These are phyloP conservation scores for Pterostichus madidus DNA, from an alignment of 2,888 invertebrate genomes.

Conservation along the genomic window DNA sequence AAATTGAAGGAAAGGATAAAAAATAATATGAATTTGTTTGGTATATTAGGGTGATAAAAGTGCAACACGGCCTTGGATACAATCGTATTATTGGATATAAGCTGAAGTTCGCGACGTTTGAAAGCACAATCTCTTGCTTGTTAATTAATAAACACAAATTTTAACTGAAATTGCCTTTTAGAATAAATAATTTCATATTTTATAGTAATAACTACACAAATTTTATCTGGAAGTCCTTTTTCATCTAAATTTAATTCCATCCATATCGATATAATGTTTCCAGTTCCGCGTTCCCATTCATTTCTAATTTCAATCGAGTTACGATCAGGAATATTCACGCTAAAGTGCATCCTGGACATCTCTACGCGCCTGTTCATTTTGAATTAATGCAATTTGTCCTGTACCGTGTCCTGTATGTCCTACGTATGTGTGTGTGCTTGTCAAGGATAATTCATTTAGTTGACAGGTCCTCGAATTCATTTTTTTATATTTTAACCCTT, in stretches of 20 bases:
- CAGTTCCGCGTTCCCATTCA: background rate
- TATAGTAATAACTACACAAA: too few relatives aligned
- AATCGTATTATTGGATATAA: too few relatives aligned
- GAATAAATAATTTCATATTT: too few relatives aligned
- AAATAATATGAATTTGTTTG: too few relatives aligned
- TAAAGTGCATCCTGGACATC: conserved; percentile 24
- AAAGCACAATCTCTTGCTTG: too few relatives aligned
- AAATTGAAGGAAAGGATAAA: too few relatives aligned
- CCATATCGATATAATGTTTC: conserved; percentile 23
- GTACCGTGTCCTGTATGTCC: background rate
- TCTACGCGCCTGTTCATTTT: conserved; percentile 23
- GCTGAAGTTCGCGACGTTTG: too few relatives aligned
- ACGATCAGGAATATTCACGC: conserved; percentile 8
- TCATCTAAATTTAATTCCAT: background rate
- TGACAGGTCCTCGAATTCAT: conserved; percentile 44
- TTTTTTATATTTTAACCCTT: conserved; percentile 48
- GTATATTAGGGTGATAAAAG: too few relatives aligned
- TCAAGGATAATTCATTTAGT: conserved; percentile 49
- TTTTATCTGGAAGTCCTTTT: too few relatives aligned
- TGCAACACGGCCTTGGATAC: too few relatives aligned
- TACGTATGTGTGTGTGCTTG: conserved; percentile 18
- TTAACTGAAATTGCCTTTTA: too few relatives aligned
- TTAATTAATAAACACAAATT: too few relatives aligned
- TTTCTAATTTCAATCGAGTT: conserved; percentile 18
- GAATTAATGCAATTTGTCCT: conserved; percentile 46